Evolutionary conservation across 2,113 vertebrate genomes (phyloP).

Genomic region (Cardinalis cardinalis): DNA sequence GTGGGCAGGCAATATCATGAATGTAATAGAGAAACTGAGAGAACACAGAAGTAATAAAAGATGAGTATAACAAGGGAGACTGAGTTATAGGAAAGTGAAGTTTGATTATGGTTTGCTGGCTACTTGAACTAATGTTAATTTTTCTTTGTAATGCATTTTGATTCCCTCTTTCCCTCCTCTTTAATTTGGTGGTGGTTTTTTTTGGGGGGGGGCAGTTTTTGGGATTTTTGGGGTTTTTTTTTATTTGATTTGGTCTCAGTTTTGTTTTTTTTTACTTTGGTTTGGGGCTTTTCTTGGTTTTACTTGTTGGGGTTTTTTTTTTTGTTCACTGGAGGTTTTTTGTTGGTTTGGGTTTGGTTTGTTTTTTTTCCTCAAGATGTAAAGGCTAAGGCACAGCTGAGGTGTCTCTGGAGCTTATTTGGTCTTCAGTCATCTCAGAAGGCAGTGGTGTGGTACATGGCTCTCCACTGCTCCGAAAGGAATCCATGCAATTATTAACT

Average conservation of each 20-base stretch:
- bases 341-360: accelerated
- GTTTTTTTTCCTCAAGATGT: accelerated
- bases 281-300: not conserved
- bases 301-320: not conserved
- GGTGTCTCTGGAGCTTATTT: not conserved
- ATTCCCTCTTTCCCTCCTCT: not conserved
- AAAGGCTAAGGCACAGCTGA: not conserved
- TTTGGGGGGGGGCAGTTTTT: no score
- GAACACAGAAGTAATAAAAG: not conserved
- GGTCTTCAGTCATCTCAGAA: not conserved
- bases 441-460: not conserved
- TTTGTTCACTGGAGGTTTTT: not conserved
- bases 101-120: not conserved
- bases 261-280: not conserved
- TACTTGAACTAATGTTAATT: not conserved
- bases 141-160: not conserved
- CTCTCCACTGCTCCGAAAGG: not conserved
- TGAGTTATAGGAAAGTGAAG: not conserved
- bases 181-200: not conserved
- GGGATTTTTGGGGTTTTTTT: no score
- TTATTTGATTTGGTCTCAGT: not conserved
- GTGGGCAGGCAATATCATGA: not conserved
- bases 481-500: not conserved
- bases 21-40: not conserved
- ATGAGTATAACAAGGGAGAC: not conserved